Conservation (phyloP, 2,797 vertebrate species). For the Pteropus rufus region DNA sequence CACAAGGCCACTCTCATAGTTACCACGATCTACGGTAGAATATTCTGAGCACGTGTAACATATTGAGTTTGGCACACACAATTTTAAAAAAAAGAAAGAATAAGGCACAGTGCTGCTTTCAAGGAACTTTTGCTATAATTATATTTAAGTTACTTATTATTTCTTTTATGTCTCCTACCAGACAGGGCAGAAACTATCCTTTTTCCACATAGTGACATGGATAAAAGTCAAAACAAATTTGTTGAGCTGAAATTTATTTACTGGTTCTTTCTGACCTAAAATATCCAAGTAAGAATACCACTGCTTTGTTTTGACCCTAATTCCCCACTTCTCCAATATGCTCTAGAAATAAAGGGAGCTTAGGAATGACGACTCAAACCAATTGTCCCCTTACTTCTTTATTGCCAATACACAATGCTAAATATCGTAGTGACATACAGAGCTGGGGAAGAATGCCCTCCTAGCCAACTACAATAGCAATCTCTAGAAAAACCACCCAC, state of each 20-base stretch:
- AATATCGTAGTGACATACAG: neutral
- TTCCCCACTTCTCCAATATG: neutral
- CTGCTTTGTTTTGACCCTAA: neutral
- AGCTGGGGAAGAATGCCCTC: neutral
- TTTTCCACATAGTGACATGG: neutral
- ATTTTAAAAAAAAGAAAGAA: neutral
- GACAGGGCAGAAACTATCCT: neutral
- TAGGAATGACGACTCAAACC: neutral
- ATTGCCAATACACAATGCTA: neutral
- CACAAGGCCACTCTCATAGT: neutral
- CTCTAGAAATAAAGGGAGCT: constrained; percentile 6
- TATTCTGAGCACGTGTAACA: neutral
- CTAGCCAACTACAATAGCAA: neutral
- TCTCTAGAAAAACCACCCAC: neutral
- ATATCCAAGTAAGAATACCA: neutral
- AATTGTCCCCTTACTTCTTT: neutral
- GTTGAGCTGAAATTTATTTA: neutral
- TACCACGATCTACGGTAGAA: neutral
- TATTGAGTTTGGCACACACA: neutral
- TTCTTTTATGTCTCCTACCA: neutral
- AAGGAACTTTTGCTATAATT: neutral
- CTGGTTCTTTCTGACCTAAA: neutral
- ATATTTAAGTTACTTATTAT: neutral
- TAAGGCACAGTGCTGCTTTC: neutral
- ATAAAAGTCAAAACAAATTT: neutral